Evolutionary conservation across 92 coral and sea anemone species (phyloP).

Genomic region (Actinernus sp.): DNA sequence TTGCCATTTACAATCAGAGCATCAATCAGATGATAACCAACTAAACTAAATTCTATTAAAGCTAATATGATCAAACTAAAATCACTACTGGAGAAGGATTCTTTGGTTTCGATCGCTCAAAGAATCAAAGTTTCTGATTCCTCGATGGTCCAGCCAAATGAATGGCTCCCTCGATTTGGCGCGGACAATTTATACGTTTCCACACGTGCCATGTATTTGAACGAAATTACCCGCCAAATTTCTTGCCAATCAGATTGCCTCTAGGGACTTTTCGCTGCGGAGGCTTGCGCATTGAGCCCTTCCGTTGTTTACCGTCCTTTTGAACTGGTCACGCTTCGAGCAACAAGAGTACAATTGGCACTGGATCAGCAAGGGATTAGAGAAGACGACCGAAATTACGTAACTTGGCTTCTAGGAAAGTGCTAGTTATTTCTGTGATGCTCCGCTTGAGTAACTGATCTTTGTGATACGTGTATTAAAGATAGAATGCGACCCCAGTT

Average conservation of each 20-base stretch:
- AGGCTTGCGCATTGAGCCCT: too few relatives aligned
- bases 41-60: background rate
- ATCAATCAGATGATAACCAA: slow-evolving; percentile 1
- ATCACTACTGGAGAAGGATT: background rate
- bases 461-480: too few relatives aligned
- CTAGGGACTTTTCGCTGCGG: too few relatives aligned
- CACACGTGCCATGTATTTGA: slow-evolving; percentile 61
- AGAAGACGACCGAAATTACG: too few relatives aligned
- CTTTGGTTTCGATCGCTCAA: background rate
- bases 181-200: background rate
- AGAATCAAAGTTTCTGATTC: background rate
- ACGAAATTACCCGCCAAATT: slow-evolving; percentile 62
- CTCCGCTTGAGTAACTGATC: too few relatives aligned
- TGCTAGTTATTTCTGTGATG: too few relatives aligned
- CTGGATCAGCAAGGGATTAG: too few relatives aligned
- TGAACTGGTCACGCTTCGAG: too few relatives aligned
- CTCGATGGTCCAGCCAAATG: background rate
- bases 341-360: too few relatives aligned
- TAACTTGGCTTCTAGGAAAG: too few relatives aligned
- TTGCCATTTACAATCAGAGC: slow-evolving; percentile 4
- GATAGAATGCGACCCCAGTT: too few relatives aligned
- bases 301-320: too few relatives aligned
- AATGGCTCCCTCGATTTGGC: background rate
- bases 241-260: slow-evolving; percentile 42
- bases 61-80: slow-evolving; percentile 1